Base-by-base conservation (phyloP, 2,797 vertebrate genomes). In the Clarias pachynema region DNA sequence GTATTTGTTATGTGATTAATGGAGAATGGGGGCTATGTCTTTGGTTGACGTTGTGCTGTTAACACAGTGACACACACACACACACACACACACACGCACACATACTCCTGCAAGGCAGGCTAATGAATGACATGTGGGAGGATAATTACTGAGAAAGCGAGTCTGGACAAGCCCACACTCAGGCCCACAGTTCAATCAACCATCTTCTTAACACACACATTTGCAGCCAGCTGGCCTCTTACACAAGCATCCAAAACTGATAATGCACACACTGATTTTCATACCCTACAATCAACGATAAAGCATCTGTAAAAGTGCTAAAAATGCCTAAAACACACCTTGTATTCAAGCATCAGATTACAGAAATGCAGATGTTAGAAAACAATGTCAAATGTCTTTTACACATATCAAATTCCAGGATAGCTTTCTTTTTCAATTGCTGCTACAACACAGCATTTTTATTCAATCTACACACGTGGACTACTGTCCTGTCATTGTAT, bases 61-160 rank as follows among this genome's bases (percentile, higher is more conserved):
- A 57, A 31, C 60, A 69, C 79, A 83, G 63, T 79, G 49, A 74
- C 49, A 84, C 72, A 79, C 49, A 82, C 65, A 84, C 56, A 72
- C 74, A 80, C 75, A 63, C 20, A 70, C 62, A 79, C 79, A 81
- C 79, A 87, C 59, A 75, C 40, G 79, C 82, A 80, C 62, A 81
- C 79, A 72, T 20, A 34, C 18, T 34, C 77, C 66, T 79, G 26
- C 69, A 75, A 68, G 69, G 44, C 82, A 77, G 86, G 63, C 82
- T 87, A 85, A 87, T 85, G 62, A 87, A 81, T 87, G 84, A 87
- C 26, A 79, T 80, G 84, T 53, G 26, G 69, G 79, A 77, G 65
- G 82, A 85, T 86, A 77, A 86, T 87, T 77, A 85, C 69, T 86
- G 66, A 84, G 69, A 85, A 72, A 79, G 74, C 24, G 15, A 84